Conservation (phyloP, 2,113 vertebrate genomes). For the Panurus biarmicus region DNA sequence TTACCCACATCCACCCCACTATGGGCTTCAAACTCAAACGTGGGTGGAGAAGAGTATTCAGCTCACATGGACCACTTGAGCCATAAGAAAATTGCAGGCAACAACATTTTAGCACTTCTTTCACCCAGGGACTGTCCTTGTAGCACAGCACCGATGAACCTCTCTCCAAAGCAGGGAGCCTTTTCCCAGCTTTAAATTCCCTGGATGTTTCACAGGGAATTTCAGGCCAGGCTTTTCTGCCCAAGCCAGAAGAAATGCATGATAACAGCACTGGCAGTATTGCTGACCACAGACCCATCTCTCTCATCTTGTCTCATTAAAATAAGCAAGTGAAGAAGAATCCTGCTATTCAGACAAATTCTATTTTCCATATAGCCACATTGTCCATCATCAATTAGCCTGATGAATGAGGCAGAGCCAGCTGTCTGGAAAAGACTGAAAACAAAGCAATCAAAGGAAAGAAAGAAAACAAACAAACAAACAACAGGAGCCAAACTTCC, state of each 20-base stretch:
- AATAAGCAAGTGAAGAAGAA: neutral
- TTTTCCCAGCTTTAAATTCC: neutral
- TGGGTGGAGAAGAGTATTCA: neutral
- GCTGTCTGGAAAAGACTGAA: constrained; percentile 1
- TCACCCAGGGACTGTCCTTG: neutral
- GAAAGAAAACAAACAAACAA: constrained; percentile 1
- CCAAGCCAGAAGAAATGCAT: neutral
- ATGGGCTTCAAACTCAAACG: neutral
- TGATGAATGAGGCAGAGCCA: constrained; percentile 25
- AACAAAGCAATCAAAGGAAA: constrained; percentile 10
- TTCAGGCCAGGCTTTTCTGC: neutral
- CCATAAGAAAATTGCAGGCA: neutral
- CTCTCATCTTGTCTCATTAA: neutral
- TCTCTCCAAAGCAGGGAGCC: neutral
- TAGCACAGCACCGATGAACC: neutral
- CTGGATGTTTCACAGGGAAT: neutral
- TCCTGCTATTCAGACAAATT: neutral
- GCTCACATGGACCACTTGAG: neutral
- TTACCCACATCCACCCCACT: neutral
- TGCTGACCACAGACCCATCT: neutral
- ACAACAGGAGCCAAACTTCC: neutral
- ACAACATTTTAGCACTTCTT: neutral
- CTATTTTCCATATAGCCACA: neutral
- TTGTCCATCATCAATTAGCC: constrained; percentile 3
- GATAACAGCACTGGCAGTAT: neutral